phyloP scores from a whole-genome alignment of 2,113 vertebrate species.

The Corydoras sp. region DNA sequence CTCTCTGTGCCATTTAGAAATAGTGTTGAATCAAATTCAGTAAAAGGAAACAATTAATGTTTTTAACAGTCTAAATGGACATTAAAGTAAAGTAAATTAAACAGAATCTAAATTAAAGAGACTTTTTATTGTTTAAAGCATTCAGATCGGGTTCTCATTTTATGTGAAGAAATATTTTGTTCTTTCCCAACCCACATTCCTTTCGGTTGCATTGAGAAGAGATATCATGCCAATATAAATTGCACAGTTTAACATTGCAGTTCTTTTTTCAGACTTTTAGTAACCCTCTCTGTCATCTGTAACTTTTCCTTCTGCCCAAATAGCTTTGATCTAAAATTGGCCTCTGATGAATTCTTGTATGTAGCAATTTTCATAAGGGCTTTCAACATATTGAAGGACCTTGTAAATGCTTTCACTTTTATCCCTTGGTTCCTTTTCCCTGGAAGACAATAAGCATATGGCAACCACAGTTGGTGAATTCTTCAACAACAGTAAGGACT shows the following conservation, averaged over 20 bases:
- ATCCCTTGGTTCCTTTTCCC: slow-evolving; percentile 79
- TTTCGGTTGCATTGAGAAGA: slow-evolving; percentile 42
- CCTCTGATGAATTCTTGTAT: slow-evolving; percentile 59
- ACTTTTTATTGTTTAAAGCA: slow-evolving; percentile 5
- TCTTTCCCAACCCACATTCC: slow-evolving; percentile 4
- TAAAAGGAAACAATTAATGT: neutral
- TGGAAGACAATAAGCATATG: slow-evolving; percentile 88
- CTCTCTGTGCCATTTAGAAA: neutral
- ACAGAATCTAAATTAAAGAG: neutral
- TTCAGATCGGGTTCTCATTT: slow-evolving; percentile 14
- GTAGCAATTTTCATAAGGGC: slow-evolving; percentile 75
- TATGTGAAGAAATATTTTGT: slow-evolving; percentile 19
- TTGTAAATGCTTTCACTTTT: slow-evolving; percentile 77
- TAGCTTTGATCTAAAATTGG: slow-evolving; percentile 72
- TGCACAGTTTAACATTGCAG: slow-evolving; percentile 53
- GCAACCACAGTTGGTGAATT: slow-evolving; percentile 82
- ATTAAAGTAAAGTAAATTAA: neutral
- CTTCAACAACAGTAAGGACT: slow-evolving; percentile 81
- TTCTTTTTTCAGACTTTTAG: slow-evolving; percentile 45
- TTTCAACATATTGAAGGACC: slow-evolving; percentile 90
- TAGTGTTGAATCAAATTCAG: slow-evolving; percentile 22
- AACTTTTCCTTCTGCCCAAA: slow-evolving; percentile 43
- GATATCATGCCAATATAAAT: slow-evolving; percentile 47
- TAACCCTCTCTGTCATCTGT: slow-evolving; percentile 45
- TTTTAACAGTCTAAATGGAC: neutral